phyloP scores from a whole-genome alignment of 1,140 invertebrate species.

The Lycorma delicatula region DNA sequence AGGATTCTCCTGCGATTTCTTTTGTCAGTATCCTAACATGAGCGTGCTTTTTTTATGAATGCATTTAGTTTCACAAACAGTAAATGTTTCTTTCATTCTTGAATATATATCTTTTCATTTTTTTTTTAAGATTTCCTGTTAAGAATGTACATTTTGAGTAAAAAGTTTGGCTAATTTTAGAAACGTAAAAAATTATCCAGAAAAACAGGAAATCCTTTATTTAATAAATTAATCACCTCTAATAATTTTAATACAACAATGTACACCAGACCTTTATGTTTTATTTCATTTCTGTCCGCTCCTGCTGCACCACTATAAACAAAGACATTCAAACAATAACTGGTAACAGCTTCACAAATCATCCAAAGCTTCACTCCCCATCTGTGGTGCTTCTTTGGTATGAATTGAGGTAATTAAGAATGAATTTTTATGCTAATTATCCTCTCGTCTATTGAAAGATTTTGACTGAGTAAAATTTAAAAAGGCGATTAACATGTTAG shows the following conservation, averaged over 20 bases:
- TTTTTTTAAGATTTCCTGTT: not conserved
- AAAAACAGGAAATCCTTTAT: not conserved
- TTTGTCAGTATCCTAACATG: slow-evolving; percentile 3
- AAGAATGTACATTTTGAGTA: not conserved
- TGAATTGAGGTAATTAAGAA: slow-evolving; percentile 13
- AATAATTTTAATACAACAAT: not conserved
- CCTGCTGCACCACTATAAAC: slow-evolving; percentile 1
- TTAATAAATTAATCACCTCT: not conserved
- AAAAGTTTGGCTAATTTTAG: not conserved
- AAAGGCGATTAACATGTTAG: slow-evolving; percentile 5
- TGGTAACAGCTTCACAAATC: slow-evolving; percentile 3
- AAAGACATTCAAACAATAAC: slow-evolving; percentile 8
- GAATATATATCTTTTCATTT: not conserved
- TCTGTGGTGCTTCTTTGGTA: slow-evolving; percentile 17
- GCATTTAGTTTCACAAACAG: slow-evolving; percentile 4
- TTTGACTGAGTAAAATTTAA: not conserved
- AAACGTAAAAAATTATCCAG: not conserved
- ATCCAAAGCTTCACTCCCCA: slow-evolving; percentile 19
- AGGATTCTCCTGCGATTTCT: slow-evolving; percentile 14
- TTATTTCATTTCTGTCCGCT: not conserved
- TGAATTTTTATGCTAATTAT: slow-evolving; percentile 12
- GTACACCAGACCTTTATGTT: not conserved
- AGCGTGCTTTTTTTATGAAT: not conserved
- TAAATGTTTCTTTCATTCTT: not conserved
- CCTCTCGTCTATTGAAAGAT: slow-evolving; percentile 17